phyloP scores from a whole-genome alignment of 2,797 vertebrate species.

The Anolis apletophallus region DNA sequence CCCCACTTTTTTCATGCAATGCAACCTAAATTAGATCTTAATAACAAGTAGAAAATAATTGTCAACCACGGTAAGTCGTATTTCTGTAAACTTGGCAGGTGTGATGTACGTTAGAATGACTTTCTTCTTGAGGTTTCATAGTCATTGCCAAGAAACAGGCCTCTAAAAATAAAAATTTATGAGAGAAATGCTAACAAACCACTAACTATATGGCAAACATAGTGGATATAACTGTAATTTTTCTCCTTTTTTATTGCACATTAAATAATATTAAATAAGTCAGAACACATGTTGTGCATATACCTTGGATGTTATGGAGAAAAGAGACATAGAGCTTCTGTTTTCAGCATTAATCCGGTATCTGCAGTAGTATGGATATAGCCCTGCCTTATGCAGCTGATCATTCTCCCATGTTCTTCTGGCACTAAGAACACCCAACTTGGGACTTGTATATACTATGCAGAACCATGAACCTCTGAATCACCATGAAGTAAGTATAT shows the following conservation, averaged over 20 bases:
- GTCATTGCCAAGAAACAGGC: conserved; percentile 2
- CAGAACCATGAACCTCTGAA: background rate
- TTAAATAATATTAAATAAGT: conserved; percentile 1
- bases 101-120: conserved; percentile 1
- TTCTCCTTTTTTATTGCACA: conserved; percentile 24
- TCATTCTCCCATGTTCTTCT: background rate
- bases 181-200: background rate
- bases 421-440: background rate
- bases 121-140: conserved; percentile 34
- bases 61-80: conserved; percentile 38
- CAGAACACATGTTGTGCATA: background rate
- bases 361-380: background rate
- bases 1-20: background rate
- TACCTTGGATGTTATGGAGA: background rate
- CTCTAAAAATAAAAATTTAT: conserved; percentile 37
- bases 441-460: background rate
- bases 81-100: background rate
- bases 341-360: background rate
- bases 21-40: background rate
- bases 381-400: background rate
- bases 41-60: background rate
- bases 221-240: background rate
- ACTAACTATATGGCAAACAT: conserved; percentile 7
- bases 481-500: background rate
- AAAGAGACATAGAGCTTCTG: background rate